Evolutionary conservation across 2,797 vertebrate species (phyloP).

Genomic region (Rallus crepitans): DNA sequence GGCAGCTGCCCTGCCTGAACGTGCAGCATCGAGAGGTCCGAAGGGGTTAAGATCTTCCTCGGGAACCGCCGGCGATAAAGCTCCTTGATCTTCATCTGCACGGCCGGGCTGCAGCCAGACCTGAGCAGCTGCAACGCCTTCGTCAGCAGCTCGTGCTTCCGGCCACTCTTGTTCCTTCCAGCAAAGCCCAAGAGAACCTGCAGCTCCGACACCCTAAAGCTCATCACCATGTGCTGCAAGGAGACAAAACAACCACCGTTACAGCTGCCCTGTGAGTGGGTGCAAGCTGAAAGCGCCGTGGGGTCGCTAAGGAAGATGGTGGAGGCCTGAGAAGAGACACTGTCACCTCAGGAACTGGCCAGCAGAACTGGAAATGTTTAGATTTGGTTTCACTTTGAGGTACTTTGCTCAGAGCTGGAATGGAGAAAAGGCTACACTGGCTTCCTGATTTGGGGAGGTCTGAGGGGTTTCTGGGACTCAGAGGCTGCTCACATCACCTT

Average conservation of each 20-base stretch:
- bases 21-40: constrained; percentile 75
- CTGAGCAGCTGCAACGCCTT: constrained; percentile 75
- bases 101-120: constrained; percentile 70
- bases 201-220: constrained; percentile 80
- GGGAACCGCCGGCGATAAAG: constrained; percentile 78
- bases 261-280: rapidly evolving
- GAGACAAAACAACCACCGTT: neutral
- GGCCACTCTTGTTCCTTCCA: constrained; percentile 77
- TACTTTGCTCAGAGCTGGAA: neutral
- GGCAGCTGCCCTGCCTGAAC: constrained; percentile 61
- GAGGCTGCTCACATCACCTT: rapidly evolving
- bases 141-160: constrained; percentile 77
- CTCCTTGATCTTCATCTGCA: constrained; percentile 83
- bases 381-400: neutral
- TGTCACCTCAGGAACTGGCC: neutral
- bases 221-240: constrained; percentile 80
- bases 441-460: neutral
- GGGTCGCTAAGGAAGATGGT: rapidly evolving
- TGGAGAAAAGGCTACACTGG: rapidly evolving
- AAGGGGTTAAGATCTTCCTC: constrained; percentile 70
- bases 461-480: neutral
- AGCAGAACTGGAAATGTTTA: neutral
- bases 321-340: neutral
- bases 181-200: constrained; percentile 80
- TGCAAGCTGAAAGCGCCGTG: rapidly evolving